These are phyloP conservation scores for Calephelis nemesis DNA, from an alignment of 1,140 invertebrate genomes.

Conservation along the genomic window DNA sequence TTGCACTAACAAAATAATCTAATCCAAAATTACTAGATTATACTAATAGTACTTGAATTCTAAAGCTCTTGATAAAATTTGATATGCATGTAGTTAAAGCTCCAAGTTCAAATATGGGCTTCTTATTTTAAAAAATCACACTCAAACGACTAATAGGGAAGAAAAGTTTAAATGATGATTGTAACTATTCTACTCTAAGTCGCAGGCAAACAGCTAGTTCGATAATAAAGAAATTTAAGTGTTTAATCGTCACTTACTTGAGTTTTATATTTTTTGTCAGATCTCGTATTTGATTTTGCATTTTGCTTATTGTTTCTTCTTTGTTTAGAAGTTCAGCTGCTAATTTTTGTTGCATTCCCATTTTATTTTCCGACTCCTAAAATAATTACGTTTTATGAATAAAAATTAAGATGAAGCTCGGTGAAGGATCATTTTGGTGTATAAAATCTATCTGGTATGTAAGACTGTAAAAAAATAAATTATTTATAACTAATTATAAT, in stretches of 20 bases:
- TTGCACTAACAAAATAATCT: too few relatives aligned
- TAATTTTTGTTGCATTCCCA: slow-evolving; percentile 67
- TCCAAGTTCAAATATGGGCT: too few relatives aligned
- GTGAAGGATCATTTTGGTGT: slow-evolving; percentile 34
- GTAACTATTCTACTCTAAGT: too few relatives aligned
- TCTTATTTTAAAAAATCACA: too few relatives aligned
- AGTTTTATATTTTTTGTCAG: slow-evolving; percentile 65
- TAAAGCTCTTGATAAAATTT: too few relatives aligned
- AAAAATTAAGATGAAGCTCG: background rate
- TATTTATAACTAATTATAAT: slow-evolving; percentile 8
- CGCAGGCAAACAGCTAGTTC: too few relatives aligned
- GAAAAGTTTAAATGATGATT: too few relatives aligned
- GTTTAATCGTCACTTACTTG: slow-evolving; percentile 45
- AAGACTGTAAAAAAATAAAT: slow-evolving; percentile 48
- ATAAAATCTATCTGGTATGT: slow-evolving; percentile 52
- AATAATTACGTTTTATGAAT: slow-evolving; percentile 19
- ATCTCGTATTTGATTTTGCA: slow-evolving; percentile 67
- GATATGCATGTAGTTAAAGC: too few relatives aligned
- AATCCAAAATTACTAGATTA: too few relatives aligned
- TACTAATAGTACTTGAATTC: too few relatives aligned
- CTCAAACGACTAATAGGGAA: too few relatives aligned
- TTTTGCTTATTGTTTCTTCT: slow-evolving; percentile 66
- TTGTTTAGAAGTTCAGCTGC: slow-evolving; percentile 61
- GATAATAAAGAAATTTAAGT: too few relatives aligned
- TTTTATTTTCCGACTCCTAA: slow-evolving; percentile 65